phyloP scores from a whole-genome alignment of 2,113 vertebrate species.

The Orthonyx spaldingii region DNA sequence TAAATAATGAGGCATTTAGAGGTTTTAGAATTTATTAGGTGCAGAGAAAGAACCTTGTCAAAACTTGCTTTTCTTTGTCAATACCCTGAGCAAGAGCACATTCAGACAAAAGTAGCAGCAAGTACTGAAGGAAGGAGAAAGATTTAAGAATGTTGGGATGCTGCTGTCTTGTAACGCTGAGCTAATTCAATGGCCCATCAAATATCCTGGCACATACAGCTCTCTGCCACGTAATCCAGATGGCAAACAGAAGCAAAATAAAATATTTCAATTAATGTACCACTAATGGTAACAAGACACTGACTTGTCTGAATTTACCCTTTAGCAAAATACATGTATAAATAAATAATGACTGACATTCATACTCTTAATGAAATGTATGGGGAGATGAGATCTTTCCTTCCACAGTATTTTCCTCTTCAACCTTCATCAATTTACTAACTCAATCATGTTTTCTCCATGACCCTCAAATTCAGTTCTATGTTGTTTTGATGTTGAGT shows the following conservation, averaged over 20 bases:
- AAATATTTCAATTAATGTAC: background rate
- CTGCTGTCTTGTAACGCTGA: background rate
- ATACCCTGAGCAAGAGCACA: background rate
- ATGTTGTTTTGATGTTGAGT: background rate
- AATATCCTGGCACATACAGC: background rate
- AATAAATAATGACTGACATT: conserved; percentile 19
- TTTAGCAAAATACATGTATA: background rate
- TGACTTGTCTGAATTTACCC: background rate
- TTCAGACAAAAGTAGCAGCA: background rate
- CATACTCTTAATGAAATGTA: background rate
- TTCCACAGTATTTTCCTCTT: background rate
- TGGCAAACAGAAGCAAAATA: background rate
- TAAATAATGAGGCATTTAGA: background rate
- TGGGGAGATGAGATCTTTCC: background rate
- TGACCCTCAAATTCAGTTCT: background rate
- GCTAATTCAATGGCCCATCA: background rate
- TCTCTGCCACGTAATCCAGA: background rate
- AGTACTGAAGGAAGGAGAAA: background rate
- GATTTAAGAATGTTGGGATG: background rate
- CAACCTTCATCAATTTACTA: background rate
- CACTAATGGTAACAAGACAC: background rate
- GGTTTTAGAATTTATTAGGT: background rate
- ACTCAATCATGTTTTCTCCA: background rate
- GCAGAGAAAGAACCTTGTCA: conserved; percentile 24
- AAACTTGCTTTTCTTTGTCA: conserved; percentile 15